Conservation (phyloP, 2,797 vertebrate species). For the Malurus splendens region DNA sequence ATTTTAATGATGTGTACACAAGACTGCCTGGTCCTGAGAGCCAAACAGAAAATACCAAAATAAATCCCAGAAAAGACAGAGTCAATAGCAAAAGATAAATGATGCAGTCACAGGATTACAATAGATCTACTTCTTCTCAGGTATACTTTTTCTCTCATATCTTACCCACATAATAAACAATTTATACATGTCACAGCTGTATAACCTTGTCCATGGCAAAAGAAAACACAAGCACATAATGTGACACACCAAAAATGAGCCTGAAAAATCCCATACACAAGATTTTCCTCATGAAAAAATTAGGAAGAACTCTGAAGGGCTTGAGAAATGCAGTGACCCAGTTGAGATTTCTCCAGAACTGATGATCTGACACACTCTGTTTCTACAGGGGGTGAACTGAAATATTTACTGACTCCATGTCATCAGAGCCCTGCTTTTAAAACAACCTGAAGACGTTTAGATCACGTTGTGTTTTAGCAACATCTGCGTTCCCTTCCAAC, state of each 20-base stretch:
- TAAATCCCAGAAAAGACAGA: not conserved
- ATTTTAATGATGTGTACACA: not conserved
- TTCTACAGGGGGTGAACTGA: not conserved
- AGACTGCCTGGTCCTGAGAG: not conserved
- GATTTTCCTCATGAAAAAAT: not conserved
- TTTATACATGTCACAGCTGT: not conserved
- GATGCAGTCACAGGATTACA: not conserved
- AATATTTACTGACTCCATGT: not conserved
- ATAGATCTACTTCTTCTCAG: not conserved
- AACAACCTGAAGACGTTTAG: not conserved
- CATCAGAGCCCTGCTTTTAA: not conserved
- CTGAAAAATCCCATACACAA: not conserved
- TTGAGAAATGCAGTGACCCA: not conserved
- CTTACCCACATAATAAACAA: not conserved
- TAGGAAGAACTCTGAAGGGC: not conserved
- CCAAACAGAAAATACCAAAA: not conserved
- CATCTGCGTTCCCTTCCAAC: not conserved
- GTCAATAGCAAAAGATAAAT: not conserved
- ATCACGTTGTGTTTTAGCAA: not conserved
- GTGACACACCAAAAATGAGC: not conserved
- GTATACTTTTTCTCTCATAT: not conserved
- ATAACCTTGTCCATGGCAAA: not conserved
- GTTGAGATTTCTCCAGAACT: not conserved
- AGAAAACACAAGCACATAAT: not conserved
- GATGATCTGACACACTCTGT: not conserved